Base-by-base conservation (phyloP, 2,888 invertebrate genomes). In the Sympetrum striolatum region DNA sequence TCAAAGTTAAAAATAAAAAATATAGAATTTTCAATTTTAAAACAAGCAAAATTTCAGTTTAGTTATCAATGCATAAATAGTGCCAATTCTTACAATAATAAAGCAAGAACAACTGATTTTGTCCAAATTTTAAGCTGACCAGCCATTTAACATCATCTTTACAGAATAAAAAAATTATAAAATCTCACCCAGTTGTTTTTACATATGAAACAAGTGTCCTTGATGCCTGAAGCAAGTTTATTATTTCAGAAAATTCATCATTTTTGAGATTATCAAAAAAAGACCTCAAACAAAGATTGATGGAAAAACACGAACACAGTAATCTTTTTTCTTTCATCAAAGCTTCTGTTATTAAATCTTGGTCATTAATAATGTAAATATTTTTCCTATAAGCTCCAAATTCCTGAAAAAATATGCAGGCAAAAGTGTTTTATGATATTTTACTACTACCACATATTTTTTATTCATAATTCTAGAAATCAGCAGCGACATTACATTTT, bases 381-480 rank as follows among this genome's bases (percentile, higher is more conserved):
- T 82, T 82, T 60, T 82, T 58, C 35, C n/a, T 31, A 35, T 58
- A 15, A 60, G 35, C 82, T 82, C 82, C 82, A 82, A 31, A 82
- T 31, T 82, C 82, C 82, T 82, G 58, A 35, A 58, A 44, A 80
- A 37, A 80, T 31, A 25, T 15, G 15, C 15, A 35, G 25, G 31
- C 31, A n/a, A 73, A 53, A 53, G 1, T 18, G 2, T 53, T 53
- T 18, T 18, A 18, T 53, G 18, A 48, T 15, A 0, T 53, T 18
- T 53, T 53, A 53, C 1, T 44, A 53, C 15, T 5, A 53, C 15
- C 5, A 53, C 3, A 53, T 53, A 18, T 18, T 18, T 53, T 1
- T 53, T 53, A 53, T 53, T 53, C 15, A 53, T 53, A 15, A 53
- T 53, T 18, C 15, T 18, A 53, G 18, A 18, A 53, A 1, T 14